These are phyloP conservation scores for Meloidogyne chitwoodi DNA, from an alignment of 1,140 invertebrate genomes.

Conservation along the genomic window DNA sequence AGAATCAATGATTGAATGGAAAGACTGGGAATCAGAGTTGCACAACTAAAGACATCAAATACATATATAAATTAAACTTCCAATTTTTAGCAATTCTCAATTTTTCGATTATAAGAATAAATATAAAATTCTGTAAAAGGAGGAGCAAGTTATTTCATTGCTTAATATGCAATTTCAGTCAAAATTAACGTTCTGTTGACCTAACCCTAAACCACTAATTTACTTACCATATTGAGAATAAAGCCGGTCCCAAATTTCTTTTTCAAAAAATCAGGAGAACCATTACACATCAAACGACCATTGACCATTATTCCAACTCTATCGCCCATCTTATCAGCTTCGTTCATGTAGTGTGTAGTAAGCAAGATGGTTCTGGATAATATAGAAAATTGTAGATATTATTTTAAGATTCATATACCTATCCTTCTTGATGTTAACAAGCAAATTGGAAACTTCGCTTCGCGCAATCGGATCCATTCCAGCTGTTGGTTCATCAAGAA, in stretches of 20 bases:
- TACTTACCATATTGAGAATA: constrained; percentile 34
- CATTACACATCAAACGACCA: constrained; percentile 68
- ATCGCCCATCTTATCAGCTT: constrained; percentile 83
- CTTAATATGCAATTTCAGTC: no score
- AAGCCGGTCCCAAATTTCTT: constrained; percentile 48
- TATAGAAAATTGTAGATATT: background rate
- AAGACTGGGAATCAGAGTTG: background rate
- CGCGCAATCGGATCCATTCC: constrained; percentile 65
- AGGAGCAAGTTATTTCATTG: no score
- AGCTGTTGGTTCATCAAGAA: constrained; percentile 67
- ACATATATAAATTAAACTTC: background rate
- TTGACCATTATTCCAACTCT: constrained; percentile 65
- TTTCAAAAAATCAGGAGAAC: constrained; percentile 70
- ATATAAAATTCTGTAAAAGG: no score
- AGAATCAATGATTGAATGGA: background rate
- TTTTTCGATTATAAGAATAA: no score
- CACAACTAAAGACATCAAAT: background rate
- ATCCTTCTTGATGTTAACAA: constrained; percentile 61
- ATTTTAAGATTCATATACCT: background rate
- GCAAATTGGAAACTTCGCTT: constrained; percentile 64
- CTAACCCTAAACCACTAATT: no score
- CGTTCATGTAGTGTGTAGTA: constrained; percentile 96
- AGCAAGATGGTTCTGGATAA: constrained; percentile 65
- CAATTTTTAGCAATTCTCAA: no score
- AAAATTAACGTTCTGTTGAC: no score